phyloP scores from a whole-genome alignment of 2,113 vertebrate genomes.

The Equus quagga region DNA sequence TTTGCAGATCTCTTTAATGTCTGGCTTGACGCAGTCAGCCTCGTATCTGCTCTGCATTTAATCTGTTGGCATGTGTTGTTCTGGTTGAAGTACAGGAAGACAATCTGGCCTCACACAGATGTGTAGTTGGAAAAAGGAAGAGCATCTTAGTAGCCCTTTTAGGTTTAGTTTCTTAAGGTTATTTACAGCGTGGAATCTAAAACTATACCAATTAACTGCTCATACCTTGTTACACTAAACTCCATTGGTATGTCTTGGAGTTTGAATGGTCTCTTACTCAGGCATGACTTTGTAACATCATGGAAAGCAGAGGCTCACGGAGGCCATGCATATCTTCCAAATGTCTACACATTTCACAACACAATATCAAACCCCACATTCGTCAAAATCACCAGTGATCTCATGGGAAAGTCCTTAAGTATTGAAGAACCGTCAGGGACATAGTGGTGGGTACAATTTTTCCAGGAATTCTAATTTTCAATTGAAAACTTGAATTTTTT shows the following conservation, averaged over 20 bases:
- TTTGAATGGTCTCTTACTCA: not conserved
- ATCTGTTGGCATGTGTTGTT: slow-evolving; percentile 38
- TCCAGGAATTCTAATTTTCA: not conserved
- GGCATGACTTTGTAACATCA: not conserved
- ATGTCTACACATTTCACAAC: not conserved
- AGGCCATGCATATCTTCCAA: not conserved
- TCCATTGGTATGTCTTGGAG: not conserved
- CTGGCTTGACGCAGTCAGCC: not conserved
- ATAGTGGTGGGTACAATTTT: not conserved
- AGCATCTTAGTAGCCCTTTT: not conserved
- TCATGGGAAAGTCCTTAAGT: not conserved
- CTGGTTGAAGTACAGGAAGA: not conserved
- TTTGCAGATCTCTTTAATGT: slow-evolving; percentile 9
- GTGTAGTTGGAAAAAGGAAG: not conserved
- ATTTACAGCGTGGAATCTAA: not conserved
- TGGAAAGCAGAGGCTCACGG: not conserved
- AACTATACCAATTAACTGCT: not conserved
- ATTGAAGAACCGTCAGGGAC: not conserved
- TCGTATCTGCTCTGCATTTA: not conserved
- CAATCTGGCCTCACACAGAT: not conserved
- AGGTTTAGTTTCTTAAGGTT: not conserved
- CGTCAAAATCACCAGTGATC: not conserved
- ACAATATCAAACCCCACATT: not conserved
- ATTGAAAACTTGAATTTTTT: slow-evolving; percentile 32
- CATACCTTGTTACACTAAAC: not conserved